Conservation (phyloP, 1,140 invertebrate genomes). For the Anastrepha obliqua region DNA sequence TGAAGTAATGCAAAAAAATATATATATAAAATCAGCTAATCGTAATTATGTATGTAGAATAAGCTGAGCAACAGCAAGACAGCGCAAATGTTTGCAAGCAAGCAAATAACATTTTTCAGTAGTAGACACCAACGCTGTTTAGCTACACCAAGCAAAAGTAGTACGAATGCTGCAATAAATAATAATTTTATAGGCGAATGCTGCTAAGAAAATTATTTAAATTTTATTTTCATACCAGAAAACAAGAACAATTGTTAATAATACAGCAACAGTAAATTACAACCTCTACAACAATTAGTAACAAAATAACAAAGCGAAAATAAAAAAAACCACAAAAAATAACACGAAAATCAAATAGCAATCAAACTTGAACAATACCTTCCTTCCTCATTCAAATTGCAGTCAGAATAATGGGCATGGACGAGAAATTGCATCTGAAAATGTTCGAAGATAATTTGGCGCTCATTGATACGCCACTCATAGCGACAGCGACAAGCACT, state of each 20-base stretch:
- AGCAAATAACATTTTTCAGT: neutral
- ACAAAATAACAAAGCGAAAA: slow-evolving; percentile 51
- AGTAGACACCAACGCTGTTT: slow-evolving; percentile 6
- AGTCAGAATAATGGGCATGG: slow-evolving; percentile 75
- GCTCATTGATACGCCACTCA: slow-evolving; percentile 73
- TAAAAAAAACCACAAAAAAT: slow-evolving; percentile 38
- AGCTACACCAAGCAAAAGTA: neutral
- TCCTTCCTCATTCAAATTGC: slow-evolving; percentile 66
- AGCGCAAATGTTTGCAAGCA: slow-evolving; percentile 11
- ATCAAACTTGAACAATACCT: slow-evolving; percentile 46
- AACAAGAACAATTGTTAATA: neutral
- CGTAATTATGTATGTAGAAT: neutral
- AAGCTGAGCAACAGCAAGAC: neutral
- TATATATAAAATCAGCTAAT: neutral
- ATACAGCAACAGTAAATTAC: slow-evolving; percentile 24
- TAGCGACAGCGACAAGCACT: slow-evolving; percentile 66
- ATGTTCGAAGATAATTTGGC: slow-evolving; percentile 74
- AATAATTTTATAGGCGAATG: neutral
- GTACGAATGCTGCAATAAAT: too few species aligned
- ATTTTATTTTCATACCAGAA: slow-evolving; percentile 19
- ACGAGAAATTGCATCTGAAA: slow-evolving; percentile 74
- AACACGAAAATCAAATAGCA: neutral
- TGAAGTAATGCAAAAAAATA: neutral
- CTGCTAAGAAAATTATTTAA: neutral
- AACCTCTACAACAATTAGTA: neutral